Evolutionary conservation across 2,113 vertebrate species (phyloP), one percentile per base, ranked within the genome.

Genomic region (Pseudolaguvia tuberculata): DNA sequence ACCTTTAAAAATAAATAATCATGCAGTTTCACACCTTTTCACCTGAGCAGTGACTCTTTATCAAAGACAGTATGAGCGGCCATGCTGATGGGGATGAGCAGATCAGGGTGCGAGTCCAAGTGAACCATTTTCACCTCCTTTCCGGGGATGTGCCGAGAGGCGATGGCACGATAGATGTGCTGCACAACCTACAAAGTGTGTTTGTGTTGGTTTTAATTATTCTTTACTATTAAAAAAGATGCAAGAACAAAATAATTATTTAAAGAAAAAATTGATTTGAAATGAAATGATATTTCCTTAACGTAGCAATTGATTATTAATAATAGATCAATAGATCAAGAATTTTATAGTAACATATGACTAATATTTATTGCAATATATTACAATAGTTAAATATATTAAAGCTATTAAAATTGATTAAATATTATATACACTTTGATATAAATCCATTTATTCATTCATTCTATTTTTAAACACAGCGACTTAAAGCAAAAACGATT

Each of bases 31-130:
- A 48, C 63, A 9, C 57, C 20, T 11, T 21, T 77, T 70, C 83
- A 97, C 97, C 92, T 93, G 70, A 98, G 91, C 72, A 99, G 90
- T 25, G 91, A 73, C 70, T 99, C 95, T 88, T 98, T 98, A 42
- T 99, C 92, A 80, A 94, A 98, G 13, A 98, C 96, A 0, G 92
- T 93, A 84, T 96, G 94, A 2, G 97, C 97, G 29, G 90, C 85
- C 96, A 99, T 97, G 84, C 96, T 95, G 73, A 98, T 92, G 1
- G 97, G 94, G 79, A 99, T 97, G 2, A 99, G 93, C n/a, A 99
- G 93, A 79, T 99, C 97, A 4, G 97, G 97, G 66, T 99, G 96
- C 4, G 97, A 98, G 88, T 99, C 97, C 55, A 98, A 83, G 82
- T 99, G 97, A 75, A 99, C 76, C 86, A 99, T 93, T 66, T 89